Conservation (phyloP, 2,888 invertebrate genomes). For the Nowickia ferox region DNA sequence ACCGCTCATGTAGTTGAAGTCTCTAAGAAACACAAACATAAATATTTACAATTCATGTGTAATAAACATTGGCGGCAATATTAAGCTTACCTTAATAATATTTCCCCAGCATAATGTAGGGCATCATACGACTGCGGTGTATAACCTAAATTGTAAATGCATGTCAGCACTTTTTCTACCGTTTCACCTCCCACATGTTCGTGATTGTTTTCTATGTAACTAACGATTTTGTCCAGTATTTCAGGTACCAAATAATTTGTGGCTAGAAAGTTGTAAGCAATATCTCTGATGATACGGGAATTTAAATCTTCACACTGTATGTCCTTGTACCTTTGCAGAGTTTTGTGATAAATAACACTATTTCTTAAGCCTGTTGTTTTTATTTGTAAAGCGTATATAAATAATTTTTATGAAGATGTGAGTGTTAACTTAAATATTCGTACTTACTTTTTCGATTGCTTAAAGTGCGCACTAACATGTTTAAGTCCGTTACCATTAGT, state of each 20-base stretch:
- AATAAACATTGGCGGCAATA: no score
- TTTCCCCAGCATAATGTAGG: slow-evolving; percentile 81
- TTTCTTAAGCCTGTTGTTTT: slow-evolving; percentile 79
- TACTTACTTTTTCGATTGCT: slow-evolving; percentile 79
- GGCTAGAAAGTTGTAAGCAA: slow-evolving; percentile 82
- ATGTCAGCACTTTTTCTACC: slow-evolving; percentile 84
- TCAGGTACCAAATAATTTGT: slow-evolving; percentile 83
- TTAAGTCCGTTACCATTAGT: slow-evolving; percentile 77
- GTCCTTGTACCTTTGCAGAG: slow-evolving; percentile 81
- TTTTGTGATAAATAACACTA: slow-evolving; percentile 79
- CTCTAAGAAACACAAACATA: slow-evolving; percentile 81
- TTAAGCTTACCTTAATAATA: slow-evolving; percentile 83
- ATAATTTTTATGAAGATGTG: background rate
- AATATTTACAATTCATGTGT: background rate
- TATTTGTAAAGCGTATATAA: slow-evolving; percentile 70
- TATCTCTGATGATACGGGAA: slow-evolving; percentile 83
- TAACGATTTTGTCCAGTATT: slow-evolving; percentile 83
- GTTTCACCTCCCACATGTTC: slow-evolving; percentile 84
- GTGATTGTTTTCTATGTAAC: slow-evolving; percentile 83
- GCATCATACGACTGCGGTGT: slow-evolving; percentile 82
- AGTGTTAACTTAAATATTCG: background rate
- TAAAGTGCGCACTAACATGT: slow-evolving; percentile 79
- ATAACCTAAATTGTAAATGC: slow-evolving; percentile 84
- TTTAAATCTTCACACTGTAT: slow-evolving; percentile 80
- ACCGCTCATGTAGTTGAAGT: slow-evolving; percentile 84